Evolutionary conservation across 2,888 invertebrate genomes (phyloP).

Genomic region (Eremobia ochroleuca): DNA sequence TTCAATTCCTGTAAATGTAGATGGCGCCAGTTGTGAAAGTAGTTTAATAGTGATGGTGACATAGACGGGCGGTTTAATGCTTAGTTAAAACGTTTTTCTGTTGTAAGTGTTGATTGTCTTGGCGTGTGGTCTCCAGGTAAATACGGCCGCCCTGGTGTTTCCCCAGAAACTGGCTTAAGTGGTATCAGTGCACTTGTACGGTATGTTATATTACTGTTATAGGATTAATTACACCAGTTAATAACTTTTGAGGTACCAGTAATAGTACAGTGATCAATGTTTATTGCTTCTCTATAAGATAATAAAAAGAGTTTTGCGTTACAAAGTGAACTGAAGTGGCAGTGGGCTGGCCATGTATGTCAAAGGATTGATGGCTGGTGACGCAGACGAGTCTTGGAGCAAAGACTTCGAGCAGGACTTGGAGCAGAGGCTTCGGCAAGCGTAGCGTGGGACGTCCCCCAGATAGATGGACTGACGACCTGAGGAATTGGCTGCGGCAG

Average conservation of each 20-base stretch:
- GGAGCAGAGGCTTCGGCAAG: too few species aligned
- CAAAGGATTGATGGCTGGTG: too few species aligned
- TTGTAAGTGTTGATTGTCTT: conserved; percentile 40
- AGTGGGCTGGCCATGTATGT: too few species aligned
- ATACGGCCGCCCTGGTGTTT: conserved; percentile 5
- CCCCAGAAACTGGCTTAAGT: background rate
- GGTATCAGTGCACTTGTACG: background rate
- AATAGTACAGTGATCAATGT: background rate
- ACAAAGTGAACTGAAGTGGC: background rate
- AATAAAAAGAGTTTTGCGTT: background rate
- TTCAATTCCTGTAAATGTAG: conserved; percentile 65
- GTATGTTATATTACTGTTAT: background rate
- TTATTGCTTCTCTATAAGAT: background rate
- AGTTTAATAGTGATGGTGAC: conserved; percentile 57
- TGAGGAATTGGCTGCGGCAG: too few species aligned
- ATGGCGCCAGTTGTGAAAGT: conserved; percentile 73
- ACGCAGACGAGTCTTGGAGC: too few species aligned
- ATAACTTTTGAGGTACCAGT: too few species aligned
- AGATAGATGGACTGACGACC: too few species aligned
- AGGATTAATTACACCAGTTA: too few species aligned
- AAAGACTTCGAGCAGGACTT: too few species aligned
- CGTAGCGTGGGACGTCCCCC: too few species aligned
- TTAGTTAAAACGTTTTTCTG: conserved; percentile 2
- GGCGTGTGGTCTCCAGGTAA: conserved; percentile 18
- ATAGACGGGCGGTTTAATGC: conserved; percentile 62